Evolutionary conservation across 1,140 invertebrate genomes (phyloP).

Genomic region (Drosophila repletoides): DNA sequence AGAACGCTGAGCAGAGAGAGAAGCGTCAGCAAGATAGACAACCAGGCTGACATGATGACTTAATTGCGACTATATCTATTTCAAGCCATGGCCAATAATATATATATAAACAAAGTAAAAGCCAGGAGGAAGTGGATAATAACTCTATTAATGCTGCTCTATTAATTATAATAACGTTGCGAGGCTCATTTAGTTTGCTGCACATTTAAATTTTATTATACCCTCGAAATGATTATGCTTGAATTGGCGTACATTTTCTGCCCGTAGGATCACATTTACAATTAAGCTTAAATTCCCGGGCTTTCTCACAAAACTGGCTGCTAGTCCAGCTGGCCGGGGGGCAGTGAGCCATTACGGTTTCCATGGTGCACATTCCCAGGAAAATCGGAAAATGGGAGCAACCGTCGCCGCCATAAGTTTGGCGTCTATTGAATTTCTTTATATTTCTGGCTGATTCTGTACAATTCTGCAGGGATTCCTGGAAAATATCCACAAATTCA

Average conservation of each 20-base stretch:
- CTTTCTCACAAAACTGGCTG: constrained; percentile 25
- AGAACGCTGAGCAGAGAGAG: no score
- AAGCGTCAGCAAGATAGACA: no score
- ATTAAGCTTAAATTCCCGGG: constrained; percentile 20
- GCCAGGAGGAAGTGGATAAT: no score
- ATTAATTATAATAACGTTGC: no score
- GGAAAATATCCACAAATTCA: constrained; percentile 34
- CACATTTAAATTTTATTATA: no score
- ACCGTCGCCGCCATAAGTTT: neutral
- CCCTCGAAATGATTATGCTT: no score
- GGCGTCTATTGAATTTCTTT: neutral
- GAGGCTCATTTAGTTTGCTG: no score
- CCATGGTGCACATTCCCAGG: constrained; percentile 25
- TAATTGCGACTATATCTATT: no score
- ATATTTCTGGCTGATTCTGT: constrained; percentile 9
- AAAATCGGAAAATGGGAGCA: constrained; percentile 22
- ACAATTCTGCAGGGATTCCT: constrained; percentile 28
- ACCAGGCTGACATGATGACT: no score
- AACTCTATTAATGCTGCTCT: no score
- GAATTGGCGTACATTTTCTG: neutral
- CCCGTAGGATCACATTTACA: constrained; percentile 17
- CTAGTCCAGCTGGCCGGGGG: constrained; percentile 39
- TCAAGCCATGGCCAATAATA: no score
- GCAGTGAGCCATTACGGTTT: constrained; percentile 31
- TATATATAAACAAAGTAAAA: no score